Percentiles rank a stretch among this genome's conserved stretches.
These are phyloP conservation scores for Apis laboriosa DNA, from an alignment of 1,140 invertebrate species.

Conservation along the genomic window DNA sequence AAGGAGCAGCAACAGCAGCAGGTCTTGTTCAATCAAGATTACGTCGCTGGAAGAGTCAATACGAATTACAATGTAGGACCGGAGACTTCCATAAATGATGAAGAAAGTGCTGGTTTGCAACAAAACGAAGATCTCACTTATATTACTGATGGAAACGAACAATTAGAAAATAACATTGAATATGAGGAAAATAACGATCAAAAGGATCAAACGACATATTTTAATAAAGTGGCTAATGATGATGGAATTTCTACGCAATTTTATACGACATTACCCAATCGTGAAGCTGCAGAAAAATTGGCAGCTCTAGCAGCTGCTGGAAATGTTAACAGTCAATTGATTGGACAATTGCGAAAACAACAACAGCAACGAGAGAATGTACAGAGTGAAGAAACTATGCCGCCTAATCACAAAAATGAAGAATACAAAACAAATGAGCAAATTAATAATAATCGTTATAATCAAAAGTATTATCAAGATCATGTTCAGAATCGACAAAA, in stretches of 20 bases:
- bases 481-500: conserved; percentile 53
- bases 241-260: conserved; percentile 66
- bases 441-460: conserved; percentile 22
- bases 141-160: conserved; percentile 53
- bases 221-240: conserved; percentile 55
- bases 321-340: conserved; percentile 77
- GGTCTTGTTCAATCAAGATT: conserved; percentile 68
- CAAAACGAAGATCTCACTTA: conserved; percentile 55
- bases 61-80: conserved; percentile 72
- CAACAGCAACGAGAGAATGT: conserved; percentile 51
- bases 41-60: conserved; percentile 67
- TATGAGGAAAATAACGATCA: conserved; percentile 62
- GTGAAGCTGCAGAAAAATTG: conserved; percentile 81
- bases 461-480: conserved; percentile 52
- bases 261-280: conserved; percentile 80
- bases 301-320: conserved; percentile 81
- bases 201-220: conserved; percentile 62
- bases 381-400: conserved; percentile 55
- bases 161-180: conserved; percentile 74
- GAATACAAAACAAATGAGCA: conserved; percentile 47
- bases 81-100: conserved; percentile 53
- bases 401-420: conserved; percentile 70
- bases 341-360: conserved; percentile 69
- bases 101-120: conserved; percentile 32
- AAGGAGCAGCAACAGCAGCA: conserved; percentile 66